phyloP scores from a whole-genome alignment of 2,113 vertebrate species.

The Columba janthina region DNA sequence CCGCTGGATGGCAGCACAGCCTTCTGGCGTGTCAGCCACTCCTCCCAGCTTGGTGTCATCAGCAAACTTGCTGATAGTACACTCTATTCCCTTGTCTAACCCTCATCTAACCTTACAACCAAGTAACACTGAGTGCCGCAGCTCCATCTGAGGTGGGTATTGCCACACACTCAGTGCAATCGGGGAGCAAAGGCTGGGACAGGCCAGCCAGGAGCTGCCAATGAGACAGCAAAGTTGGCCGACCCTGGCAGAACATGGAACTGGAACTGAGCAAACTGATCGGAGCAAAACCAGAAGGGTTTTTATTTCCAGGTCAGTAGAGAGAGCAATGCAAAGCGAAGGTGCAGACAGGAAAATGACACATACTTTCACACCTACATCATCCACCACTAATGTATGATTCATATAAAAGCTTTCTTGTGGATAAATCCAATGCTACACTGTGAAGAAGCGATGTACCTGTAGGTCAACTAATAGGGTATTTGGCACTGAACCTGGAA shows the following conservation, averaged over 20 bases:
- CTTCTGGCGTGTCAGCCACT: too few relatives aligned
- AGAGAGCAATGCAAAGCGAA: background rate
- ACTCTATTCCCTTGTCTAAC: too few relatives aligned
- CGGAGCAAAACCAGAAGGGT: background rate
- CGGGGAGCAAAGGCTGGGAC: background rate
- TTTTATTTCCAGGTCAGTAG: slow-evolving; percentile 30
- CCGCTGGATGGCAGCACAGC: too few relatives aligned
- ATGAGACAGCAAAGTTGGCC: background rate
- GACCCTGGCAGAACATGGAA: background rate
- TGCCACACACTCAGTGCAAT: background rate
- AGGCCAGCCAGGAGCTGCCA: background rate
- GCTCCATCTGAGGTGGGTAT: background rate
- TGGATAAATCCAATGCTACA: background rate
- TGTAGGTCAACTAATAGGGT: background rate
- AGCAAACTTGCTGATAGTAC: too few relatives aligned
- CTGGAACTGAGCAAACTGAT: background rate
- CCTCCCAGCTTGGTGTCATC: too few relatives aligned
- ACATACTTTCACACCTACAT: background rate
- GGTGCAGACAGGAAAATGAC: slow-evolving; percentile 10
- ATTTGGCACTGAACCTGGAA: background rate
- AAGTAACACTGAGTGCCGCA: background rate
- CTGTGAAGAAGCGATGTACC: background rate
- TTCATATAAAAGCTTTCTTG: background rate
- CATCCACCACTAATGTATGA: background rate
- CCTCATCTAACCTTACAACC: background rate